These are phyloP conservation scores for Chelonia mydas DNA, from an alignment of 2,797 vertebrate species.

Conservation along the genomic window DNA sequence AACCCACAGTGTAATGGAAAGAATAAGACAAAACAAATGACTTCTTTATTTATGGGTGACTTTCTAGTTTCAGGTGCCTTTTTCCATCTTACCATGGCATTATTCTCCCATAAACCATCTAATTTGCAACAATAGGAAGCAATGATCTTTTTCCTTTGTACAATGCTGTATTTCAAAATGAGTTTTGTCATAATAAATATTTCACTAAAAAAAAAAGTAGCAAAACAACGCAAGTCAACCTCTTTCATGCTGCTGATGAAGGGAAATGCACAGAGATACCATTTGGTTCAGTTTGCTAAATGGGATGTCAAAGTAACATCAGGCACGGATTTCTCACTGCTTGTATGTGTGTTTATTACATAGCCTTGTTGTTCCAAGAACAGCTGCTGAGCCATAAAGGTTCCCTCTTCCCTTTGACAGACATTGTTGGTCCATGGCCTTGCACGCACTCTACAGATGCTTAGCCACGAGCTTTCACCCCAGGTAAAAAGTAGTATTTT, in stretches of 20 bases:
- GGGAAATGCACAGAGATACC: neutral
- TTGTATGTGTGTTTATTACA: neutral
- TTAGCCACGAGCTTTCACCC: conserved; percentile 5
- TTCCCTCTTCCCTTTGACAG: neutral
- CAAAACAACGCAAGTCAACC: neutral
- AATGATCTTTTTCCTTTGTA: neutral
- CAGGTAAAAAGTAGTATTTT: conserved; percentile 1
- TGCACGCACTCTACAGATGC: neutral
- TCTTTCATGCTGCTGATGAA: neutral
- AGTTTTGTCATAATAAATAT: conserved; percentile 14
- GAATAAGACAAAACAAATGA: neutral
- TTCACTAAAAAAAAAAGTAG: neutral
- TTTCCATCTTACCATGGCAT: conserved; percentile 38
- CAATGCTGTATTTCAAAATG: neutral
- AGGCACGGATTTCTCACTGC: neutral
- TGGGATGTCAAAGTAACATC: neutral
- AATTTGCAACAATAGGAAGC: conserved; percentile 8
- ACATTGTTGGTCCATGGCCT: neutral
- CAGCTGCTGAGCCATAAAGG: conserved; percentile 5
- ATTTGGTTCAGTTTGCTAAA: neutral
- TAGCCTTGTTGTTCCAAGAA: neutral
- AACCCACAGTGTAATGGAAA: neutral
- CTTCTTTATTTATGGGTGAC: neutral
- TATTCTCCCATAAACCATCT: conserved; percentile 41
- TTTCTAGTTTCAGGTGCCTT: conserved; percentile 30